Conservation (phyloP, 2,113 vertebrate genomes). For the Pampusana beccarii region DNA sequence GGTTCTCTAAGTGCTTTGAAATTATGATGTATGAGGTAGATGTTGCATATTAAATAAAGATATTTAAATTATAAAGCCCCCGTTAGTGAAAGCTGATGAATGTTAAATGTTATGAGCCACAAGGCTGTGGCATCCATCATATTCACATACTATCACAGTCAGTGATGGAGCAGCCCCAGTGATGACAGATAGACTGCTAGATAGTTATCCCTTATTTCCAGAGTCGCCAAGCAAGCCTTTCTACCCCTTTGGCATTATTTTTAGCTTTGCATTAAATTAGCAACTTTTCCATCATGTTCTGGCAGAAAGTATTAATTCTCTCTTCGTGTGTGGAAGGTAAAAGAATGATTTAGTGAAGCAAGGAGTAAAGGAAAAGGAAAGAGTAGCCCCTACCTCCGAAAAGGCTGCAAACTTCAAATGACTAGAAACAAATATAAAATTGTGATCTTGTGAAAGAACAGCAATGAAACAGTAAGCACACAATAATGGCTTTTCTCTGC, state of each 20-base stretch:
- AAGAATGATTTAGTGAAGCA: conserved; percentile 48
- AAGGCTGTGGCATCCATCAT: conserved; percentile 87
- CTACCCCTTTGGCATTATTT: conserved; percentile 78
- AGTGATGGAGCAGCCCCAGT: conserved; percentile 88
- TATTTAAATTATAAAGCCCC: conserved; percentile 92
- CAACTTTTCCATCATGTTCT: conserved; percentile 71
- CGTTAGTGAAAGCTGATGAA: conserved; percentile 82
- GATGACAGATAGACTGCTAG: conserved; percentile 92
- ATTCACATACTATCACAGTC: conserved; percentile 87
- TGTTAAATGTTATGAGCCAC: conserved; percentile 81
- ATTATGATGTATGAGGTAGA: conserved; percentile 93
- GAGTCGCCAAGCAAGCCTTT: conserved; percentile 74
- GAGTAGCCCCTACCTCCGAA: conserved; percentile 20
- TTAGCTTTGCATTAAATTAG: conserved; percentile 88
- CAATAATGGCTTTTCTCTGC: conserved; percentile 81
- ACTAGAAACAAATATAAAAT: conserved; percentile 79
- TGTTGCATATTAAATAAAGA: conserved; percentile 89
- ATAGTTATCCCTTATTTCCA: conserved; percentile 87
- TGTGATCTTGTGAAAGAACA: conserved; percentile 73
- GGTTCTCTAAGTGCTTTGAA: conserved; percentile 96
- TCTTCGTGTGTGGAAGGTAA: conserved; percentile 52
- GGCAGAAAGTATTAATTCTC: conserved; percentile 77
- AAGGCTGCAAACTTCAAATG: conserved; percentile 67
- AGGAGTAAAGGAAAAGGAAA: conserved; percentile 28
- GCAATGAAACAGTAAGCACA: conserved; percentile 78